phyloP scores from a whole-genome alignment of 2,113 vertebrate species.

The Hiodon tergisus region DNA sequence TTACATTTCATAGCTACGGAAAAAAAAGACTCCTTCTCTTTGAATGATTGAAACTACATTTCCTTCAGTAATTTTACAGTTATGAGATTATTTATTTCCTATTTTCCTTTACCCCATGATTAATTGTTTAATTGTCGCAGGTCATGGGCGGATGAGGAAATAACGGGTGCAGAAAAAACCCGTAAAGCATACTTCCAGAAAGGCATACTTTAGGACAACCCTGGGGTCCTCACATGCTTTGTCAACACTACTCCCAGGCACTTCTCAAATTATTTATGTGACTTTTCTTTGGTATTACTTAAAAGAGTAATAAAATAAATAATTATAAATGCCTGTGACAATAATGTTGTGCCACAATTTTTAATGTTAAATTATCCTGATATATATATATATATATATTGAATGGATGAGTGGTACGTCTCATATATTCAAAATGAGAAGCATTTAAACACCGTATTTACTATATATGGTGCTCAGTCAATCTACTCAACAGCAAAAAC shows the following conservation, averaged over 20 bases:
- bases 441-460: slow-evolving; percentile 39
- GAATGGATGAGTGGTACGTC: no score
- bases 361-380: no score
- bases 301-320: not conserved
- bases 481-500: slow-evolving; percentile 42
- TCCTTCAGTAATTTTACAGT: no score
- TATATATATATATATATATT: no score
- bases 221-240: slow-evolving; percentile 10
- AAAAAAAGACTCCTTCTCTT: not conserved
- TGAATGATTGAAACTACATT: not conserved
- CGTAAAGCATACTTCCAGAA: not conserved
- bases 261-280: not conserved
- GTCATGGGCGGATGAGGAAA: not conserved
- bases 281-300: not conserved
- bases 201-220: slow-evolving; percentile 22
- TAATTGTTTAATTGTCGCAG: not conserved
- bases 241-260: not conserved
- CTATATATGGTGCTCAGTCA: slow-evolving; percentile 52
- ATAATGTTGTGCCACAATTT: no score
- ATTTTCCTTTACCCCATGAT: no score
- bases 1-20: not conserved
- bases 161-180: not conserved
- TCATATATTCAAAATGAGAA: not conserved
- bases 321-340: no score
- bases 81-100: no score